These are phyloP conservation scores for Torymus texanus DNA, from an alignment of 2,888 invertebrate species.

Conservation along the genomic window DNA sequence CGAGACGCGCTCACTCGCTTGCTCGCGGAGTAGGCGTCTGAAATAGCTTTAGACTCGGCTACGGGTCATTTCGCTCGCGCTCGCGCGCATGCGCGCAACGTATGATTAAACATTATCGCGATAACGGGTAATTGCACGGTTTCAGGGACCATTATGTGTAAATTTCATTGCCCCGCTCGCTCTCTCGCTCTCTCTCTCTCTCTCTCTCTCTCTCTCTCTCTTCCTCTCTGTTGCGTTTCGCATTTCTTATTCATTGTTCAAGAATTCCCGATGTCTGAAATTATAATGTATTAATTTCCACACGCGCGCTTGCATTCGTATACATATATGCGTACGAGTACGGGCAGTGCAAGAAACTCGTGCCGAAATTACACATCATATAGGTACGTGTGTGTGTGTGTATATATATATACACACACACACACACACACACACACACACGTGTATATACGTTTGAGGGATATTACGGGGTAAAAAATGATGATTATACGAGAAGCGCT, in stretches of 20 bases:
- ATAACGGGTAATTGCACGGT: constrained; percentile 55
- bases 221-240: background rate
- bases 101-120: constrained; percentile 58
- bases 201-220: constrained; percentile 9
- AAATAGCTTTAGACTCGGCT: constrained; percentile 47
- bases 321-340: background rate
- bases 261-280: constrained; percentile 54
- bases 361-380: constrained; percentile 31
- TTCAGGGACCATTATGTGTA: constrained; percentile 56
- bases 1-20: background rate
- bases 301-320: background rate
- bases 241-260: constrained; percentile 51
- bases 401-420: no score
- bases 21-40: constrained; percentile 42
- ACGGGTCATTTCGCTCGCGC: constrained; percentile 51
- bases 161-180: constrained; percentile 48
- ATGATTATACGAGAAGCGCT: constrained; percentile 42
- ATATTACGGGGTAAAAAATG: constrained; percentile 46
- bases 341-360: background rate
- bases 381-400: no score
- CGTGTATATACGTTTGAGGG: background rate
- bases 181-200: background rate
- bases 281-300: constrained; percentile 54
- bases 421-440: background rate
- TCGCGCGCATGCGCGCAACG: constrained; percentile 40